Evolutionary conservation across 2,797 vertebrate genomes (phyloP).

Genomic region (Lacerta agilis): DNA sequence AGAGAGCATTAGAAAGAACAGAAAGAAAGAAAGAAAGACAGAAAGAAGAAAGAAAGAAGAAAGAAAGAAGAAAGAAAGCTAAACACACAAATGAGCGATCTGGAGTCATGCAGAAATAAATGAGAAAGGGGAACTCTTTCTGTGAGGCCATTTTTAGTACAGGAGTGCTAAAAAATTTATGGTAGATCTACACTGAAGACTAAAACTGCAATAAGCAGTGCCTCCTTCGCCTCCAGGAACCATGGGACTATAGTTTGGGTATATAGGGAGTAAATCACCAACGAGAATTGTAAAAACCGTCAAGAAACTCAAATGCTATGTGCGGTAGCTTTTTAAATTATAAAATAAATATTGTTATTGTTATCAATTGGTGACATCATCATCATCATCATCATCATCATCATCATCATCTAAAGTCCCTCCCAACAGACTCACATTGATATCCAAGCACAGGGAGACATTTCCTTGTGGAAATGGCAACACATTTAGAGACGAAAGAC

Average conservation of each 20-base stretch:
- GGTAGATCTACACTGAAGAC: background rate
- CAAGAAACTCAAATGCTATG: background rate
- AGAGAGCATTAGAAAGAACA: constrained; percentile 33
- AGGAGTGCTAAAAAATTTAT: constrained; percentile 15
- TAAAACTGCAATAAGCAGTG: background rate
- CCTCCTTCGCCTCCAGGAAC: background rate
- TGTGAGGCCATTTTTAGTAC: constrained; percentile 32
- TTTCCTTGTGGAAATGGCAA: too few species aligned
- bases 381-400: background rate
- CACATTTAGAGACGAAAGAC: too few species aligned
- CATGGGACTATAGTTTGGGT: background rate
- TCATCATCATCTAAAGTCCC: background rate
- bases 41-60: constrained; percentile 28
- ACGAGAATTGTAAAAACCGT: background rate
- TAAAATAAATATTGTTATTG: too few species aligned
- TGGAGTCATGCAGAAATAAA: constrained; percentile 48
- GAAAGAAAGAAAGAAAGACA: constrained; percentile 13
- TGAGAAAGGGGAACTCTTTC: constrained; percentile 11
- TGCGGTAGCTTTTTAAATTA: too few species aligned
- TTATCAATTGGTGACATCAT: too few species aligned
- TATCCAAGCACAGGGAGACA: too few species aligned
- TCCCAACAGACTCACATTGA: too few species aligned
- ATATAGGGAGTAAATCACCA: background rate
- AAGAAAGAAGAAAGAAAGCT: constrained; percentile 24
- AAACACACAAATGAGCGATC: constrained; percentile 13